Base-by-base conservation (phyloP, 2,113 vertebrate genomes). In the Chitala chitala region DNA sequence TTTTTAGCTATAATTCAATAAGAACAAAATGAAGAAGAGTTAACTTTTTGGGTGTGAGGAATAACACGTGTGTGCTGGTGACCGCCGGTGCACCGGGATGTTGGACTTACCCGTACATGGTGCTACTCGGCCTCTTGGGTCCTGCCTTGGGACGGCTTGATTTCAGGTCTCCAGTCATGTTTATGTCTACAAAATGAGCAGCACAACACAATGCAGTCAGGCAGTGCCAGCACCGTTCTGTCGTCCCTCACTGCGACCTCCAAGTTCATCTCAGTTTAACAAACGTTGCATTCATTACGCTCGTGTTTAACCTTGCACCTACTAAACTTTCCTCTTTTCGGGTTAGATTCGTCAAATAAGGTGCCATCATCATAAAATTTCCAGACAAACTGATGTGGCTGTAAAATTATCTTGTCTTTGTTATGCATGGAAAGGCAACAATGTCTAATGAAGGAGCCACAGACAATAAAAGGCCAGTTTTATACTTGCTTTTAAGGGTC, bases 161-260 rank as follows among this genome's bases (percentile, higher is more conserved):
- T 82, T 90, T 91, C 84, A 90, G 78, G 76, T 91, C 89, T 82
- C 89, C 89, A 80, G 86, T 89, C 89, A 91, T 90, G 85, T 80
- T 90, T 82, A 82, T 87, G 80, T 90, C 90, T 79, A 78, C 85
- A n/a, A n/a, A n/a, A n/a, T n/a, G n/a, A n/a, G n/a, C n/a, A 84
- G 71, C 24, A 81, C 33, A 75, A 48, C 55, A 87, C 83, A 76
- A 55, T 76, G 80, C 75, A 63, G 58, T 78, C 38, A 81, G 66
- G 4, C 24, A 46, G 26, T 13, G 29, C 31, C 64, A 56, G 63
- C 17, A 46, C 54, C 42, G 40, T 5, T 48, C 33, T n/a, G 58
- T 3, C 6, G 24, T n/a, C n/a, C 58, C 26, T 9, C 8, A 10
- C 13, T 9, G 9, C 8, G 1, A 7, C 26, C 2, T 31, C 8